Evolutionary conservation across 2,888 invertebrate species (phyloP), one percentile per base, ranked within the genome.

Genomic region (Calameuta pallipes): DNA sequence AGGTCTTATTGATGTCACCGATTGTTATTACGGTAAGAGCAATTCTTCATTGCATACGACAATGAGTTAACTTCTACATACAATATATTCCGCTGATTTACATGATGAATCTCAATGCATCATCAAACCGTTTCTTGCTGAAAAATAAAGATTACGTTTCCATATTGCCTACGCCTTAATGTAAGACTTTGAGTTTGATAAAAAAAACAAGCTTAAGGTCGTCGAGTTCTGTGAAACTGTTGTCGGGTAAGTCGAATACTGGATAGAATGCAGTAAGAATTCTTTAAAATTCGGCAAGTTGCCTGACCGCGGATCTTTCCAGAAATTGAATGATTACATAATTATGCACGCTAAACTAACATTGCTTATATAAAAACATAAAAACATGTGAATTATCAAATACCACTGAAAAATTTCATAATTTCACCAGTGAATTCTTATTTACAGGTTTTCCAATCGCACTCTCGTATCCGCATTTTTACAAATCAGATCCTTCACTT

Each of bases 381-480:
- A 36, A 41, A 56, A 56, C 23, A 56, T 23, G 6, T 36, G 15
- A 33, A 77, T 9, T 69, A 37, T 11, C 34, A 74, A 69, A 71
- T 12, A 41, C 30, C 13, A 68, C 31, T 41, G 36, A 34, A 56
- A 69, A 35, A 31, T 30, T 69, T 41, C n/a, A 37, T 31, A n/a
- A 36, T 41, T 15, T 36, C 12, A 35, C n/a, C 33, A 35, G 73
- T 74, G 41, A 15, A 74, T 15, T 34, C 73, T 76, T 80, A 69
- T 75, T 80, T 86, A 1, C 88, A 94, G 94, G 97, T 0, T 97
- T 97, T 89, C 98, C 98, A 0, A 97, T 98, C 73, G 96, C 97
- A 0, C 92, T 97, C 11, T 97, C 97, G 70, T 97, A 96, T 90
- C 98, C 98, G 0, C 98, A 98, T 90, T 98, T 97, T 90, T 95